A percentile compares a stretch with the other conserved stretches of the same genome.
These are phyloP conservation scores for Heteromormyrus szaboi DNA, from an alignment of 2,797 vertebrate species.

Conservation along the genomic window DNA sequence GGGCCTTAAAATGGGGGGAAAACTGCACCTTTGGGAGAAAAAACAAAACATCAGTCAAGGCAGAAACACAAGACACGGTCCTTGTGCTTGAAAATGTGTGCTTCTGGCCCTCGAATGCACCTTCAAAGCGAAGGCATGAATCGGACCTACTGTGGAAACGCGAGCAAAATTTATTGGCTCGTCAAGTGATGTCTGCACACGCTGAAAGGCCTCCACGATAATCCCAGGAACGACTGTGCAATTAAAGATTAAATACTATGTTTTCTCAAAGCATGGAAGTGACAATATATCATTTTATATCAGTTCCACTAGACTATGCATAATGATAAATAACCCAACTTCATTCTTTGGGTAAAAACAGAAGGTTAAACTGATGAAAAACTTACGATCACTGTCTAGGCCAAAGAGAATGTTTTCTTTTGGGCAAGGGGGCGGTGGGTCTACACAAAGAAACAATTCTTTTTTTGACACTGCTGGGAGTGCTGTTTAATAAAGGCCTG, in stretches of 20 bases:
- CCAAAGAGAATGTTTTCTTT: not conserved
- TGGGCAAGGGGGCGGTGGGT: not conserved
- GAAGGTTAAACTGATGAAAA: not conserved
- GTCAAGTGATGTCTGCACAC: not conserved
- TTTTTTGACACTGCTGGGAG: not conserved
- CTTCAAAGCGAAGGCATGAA: not conserved
- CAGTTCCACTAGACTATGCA: not conserved
- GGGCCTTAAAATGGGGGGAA: constrained; percentile 7
- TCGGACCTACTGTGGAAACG: not conserved
- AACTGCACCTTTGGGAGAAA: not conserved
- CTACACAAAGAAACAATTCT: not conserved
- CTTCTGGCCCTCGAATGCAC: not conserved
- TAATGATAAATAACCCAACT: not conserved
- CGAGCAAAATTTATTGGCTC: not conserved
- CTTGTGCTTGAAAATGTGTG: not conserved
- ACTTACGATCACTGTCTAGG: not conserved
- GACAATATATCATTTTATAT: not conserved
- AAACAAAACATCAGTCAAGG: constrained; percentile 1
- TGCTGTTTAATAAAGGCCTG: not conserved
- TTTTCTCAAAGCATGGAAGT: not conserved
- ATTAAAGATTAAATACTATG: not conserved
- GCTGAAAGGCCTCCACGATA: not conserved
- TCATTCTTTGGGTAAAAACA: not conserved
- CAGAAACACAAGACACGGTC: not conserved
- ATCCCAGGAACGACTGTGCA: not conserved